Evolutionary conservation across 2,113 vertebrate species (phyloP), one percentile per base, ranked within the genome.

Genomic region (Prolemur simus): DNA sequence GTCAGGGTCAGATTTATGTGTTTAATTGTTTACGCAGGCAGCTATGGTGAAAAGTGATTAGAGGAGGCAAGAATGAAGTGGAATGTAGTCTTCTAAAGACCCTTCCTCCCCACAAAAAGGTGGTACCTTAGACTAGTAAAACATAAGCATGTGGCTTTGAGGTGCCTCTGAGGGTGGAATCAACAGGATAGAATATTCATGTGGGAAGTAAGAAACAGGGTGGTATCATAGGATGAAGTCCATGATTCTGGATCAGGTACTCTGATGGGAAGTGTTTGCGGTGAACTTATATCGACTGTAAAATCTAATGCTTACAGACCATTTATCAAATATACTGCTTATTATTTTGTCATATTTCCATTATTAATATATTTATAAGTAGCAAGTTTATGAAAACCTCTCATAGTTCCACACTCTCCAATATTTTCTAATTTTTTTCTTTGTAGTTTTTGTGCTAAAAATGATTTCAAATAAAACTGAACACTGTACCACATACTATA

Each of bases 381-480:
- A 3, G 1, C 29, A 86, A 96, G 71, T 10, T 87, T 80, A 91
- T 82, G n/a, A 54, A 96, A 91, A 80, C 27, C 15, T 82, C 49
- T 87, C 63, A 45, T 9, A 37, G 34, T 64, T 89, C 45, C 34
- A 81, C n/a, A 68, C 21, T 94, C 6, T 42, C 32, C 52, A 76
- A 77, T 42, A 49, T 77, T 81, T 77, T 15, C 63, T 63, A 27
- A n/a, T 56, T 20, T 64, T 92, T 85, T 52, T 6, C 74, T 87
- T 37, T 87, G 10, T 1, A 60, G 27, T 56, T 84, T 89, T 64
- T 89, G 20, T 73, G 60, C 73, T 94, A 73, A 97, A 94, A 78
- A 68, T 78, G 1, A 89, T 60, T 93, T 94, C 37, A 91, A 97
- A 39, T n/a, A 88, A 83, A 97, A 85, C 63, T 64, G 20, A 92